Base-by-base conservation (phyloP, 2,888 invertebrate genomes). In the Autographa pulchrina region DNA sequence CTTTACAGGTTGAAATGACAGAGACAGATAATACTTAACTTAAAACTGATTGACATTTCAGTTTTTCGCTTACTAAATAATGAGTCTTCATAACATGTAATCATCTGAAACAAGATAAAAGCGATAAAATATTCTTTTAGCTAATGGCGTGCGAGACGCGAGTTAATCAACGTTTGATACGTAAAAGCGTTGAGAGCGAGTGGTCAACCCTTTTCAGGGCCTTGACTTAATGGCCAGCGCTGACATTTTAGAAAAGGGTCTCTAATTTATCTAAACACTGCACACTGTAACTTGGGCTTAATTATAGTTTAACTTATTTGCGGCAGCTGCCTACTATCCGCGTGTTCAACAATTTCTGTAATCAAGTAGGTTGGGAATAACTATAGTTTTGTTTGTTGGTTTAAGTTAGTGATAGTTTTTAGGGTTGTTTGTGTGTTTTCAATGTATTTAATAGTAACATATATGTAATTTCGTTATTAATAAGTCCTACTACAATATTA, bases 261-360 rank as follows among this genome's bases (percentile, higher is more conserved):
- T 87, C 93, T 93, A 94, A 94, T 94, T 93, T 94, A 94, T 94
- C 93, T 93, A 90, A 93, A 92, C 94, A 91, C 86, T 90, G 91
- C 84, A 79, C 68, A 66, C 70, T 74, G 81, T 72, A 84, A 84
- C 83, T 82, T 78, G 64, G 66, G 86, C 91, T 91, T 92, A 92
- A 93, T 94, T 94, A 94, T 94, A 94, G 94, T 95, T 94, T 93
- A 93, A 94, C 93, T 94, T 93, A 92, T 92, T 92, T 89, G 89
- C 85, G 86, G 84, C 92, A 92, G 92, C 90, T 93, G 91, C 84
- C 83, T 83, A 80, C 84, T 86, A 86, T 71, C 73, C 83, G 80
- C 74, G 81, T 82, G 85, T 76, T 75, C 78, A 81, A 86, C 84
- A 86, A 78, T 79, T 78, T 82, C 72, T 74, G 81, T 87, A 86